These are phyloP conservation scores for Lepus americanus DNA, from an alignment of 2,113 vertebrate genomes.

Conservation along the genomic window DNA sequence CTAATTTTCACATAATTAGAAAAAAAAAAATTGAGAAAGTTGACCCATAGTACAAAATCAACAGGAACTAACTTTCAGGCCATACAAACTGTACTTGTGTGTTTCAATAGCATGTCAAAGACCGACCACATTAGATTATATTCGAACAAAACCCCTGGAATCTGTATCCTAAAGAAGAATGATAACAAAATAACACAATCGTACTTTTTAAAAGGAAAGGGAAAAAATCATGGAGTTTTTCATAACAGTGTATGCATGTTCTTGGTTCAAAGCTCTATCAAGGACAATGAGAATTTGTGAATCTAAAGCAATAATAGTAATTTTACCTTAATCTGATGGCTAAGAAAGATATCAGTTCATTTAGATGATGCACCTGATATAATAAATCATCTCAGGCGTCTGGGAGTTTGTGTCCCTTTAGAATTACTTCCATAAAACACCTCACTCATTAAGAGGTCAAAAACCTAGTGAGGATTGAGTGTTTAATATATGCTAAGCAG, in stretches of 20 bases:
- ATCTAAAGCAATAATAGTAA: constrained; percentile 40
- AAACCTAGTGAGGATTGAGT: neutral
- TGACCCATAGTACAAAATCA: neutral
- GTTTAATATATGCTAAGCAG: neutral
- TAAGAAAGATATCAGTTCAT: neutral
- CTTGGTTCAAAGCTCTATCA: neutral
- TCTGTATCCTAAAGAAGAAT: neutral
- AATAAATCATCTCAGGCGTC: neutral
- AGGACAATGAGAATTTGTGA: neutral
- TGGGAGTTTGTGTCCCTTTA: neutral
- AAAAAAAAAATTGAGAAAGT: constrained; percentile 35
- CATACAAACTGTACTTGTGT: neutral
- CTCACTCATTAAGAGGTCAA: neutral
- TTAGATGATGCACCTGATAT: constrained; percentile 10
- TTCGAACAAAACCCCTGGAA: neutral
- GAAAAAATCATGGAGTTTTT: neutral
- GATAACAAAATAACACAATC: neutral
- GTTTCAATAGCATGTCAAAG: neutral
- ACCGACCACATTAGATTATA: neutral
- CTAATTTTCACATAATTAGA: neutral
- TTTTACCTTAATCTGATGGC: constrained; percentile 54
- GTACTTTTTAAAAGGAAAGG: neutral
- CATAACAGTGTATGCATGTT: neutral
- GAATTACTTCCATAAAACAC: neutral
- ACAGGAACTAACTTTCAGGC: neutral